Conservation (phyloP, 2,113 vertebrate genomes). For the Catharus bicknelli region DNA sequence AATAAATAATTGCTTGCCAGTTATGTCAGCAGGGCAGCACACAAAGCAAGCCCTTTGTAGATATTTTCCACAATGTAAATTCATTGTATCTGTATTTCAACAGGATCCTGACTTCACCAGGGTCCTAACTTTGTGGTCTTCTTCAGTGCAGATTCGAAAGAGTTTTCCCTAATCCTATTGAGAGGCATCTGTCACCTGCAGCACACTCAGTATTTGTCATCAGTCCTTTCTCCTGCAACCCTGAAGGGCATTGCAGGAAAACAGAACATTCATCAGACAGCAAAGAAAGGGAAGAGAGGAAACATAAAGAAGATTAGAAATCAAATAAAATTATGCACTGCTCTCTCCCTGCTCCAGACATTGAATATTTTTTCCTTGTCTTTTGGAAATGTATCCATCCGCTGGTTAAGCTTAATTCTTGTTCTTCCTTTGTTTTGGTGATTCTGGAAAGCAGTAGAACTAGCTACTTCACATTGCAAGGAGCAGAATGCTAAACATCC, state of each 20-base stretch:
- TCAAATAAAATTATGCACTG: background rate
- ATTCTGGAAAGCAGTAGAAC: background rate
- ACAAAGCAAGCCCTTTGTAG: background rate
- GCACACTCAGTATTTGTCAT: background rate
- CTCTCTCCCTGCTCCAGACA: background rate
- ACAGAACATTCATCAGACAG: background rate
- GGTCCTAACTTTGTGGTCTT: background rate
- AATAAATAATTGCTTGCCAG: constrained; percentile 6
- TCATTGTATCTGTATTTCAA: background rate
- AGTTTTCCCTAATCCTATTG: background rate
- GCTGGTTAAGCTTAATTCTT: background rate
- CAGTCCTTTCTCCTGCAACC: background rate
- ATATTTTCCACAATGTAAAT: background rate
- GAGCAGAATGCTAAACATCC: background rate
- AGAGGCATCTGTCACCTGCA: background rate
- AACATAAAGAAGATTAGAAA: background rate
- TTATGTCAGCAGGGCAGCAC: background rate
- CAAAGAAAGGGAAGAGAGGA: background rate
- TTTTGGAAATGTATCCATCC: background rate
- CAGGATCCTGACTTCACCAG: background rate
- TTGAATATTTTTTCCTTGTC: background rate
- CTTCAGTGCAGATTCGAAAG: background rate
- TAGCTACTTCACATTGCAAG: background rate
- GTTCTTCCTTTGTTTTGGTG: background rate
- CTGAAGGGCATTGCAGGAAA: background rate